Percentiles rank a stretch among this genome's conserved stretches.
phyloP scores from a whole-genome alignment of 2,888 invertebrate species.

The Spilosoma lubricipeda region DNA sequence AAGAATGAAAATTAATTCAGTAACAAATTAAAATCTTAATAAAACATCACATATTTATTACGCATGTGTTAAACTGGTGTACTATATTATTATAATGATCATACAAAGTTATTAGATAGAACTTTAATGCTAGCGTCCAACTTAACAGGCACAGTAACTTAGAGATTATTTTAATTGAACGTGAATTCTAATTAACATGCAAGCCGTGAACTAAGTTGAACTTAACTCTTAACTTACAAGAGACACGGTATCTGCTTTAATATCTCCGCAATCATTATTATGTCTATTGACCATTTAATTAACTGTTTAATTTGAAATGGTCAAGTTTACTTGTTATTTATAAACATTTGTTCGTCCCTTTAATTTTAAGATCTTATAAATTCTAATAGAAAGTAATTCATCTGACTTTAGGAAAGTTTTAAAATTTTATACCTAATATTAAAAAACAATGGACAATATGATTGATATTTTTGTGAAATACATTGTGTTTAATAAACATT shows the following conservation, averaged over 20 bases:
- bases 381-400: not conserved
- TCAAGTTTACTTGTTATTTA: not conserved
- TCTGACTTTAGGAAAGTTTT: not conserved
- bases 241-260: slow-evolving; percentile 45
- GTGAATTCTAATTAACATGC: slow-evolving; percentile 56
- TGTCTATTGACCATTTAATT: slow-evolving; percentile 37
- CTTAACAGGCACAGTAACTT: slow-evolving; percentile 38
- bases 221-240: slow-evolving; percentile 38
- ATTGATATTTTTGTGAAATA: not conserved
- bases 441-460: not conserved
- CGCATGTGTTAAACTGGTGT: not conserved
- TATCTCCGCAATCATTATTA: slow-evolving; percentile 50
- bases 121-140: slow-evolving; percentile 38
- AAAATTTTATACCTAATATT: not conserved
- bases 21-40: slow-evolving; percentile 4
- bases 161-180: slow-evolving; percentile 56
- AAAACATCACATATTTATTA: slow-evolving; percentile 17
- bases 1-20: not conserved
- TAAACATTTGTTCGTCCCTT: not conserved
- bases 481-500: not conserved
- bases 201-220: slow-evolving; percentile 47
- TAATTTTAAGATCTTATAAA: not conserved
- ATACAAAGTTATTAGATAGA: slow-evolving; percentile 39
- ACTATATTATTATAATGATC: slow-evolving; percentile 34
- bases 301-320: slow-evolving; percentile 35